Base-by-base conservation (phyloP, 2,113 vertebrate species). In the Callithrix jacchus region DNA sequence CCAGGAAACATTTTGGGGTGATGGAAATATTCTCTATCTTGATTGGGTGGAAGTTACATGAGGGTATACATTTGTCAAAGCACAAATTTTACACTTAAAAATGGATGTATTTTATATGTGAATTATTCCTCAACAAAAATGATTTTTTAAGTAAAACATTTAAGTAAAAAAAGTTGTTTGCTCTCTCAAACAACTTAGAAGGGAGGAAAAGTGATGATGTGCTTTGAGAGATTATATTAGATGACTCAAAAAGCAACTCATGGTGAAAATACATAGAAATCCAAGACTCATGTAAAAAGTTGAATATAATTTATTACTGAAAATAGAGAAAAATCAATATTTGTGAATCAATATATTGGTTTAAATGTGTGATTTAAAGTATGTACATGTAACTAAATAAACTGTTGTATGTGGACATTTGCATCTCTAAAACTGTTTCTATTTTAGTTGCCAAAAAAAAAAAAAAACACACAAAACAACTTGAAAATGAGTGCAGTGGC, bases 351-450 rank as follows among this genome's bases (percentile, higher is more conserved):
- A 85, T 68, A 91, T 54, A 64, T 64, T 30, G 61, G 13, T 64
- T 64, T 64, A 87, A 80, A 79, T 32, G 32, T 45, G 47, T 40
- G 70, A 71, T 27, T 84, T 85, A 66, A 64, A 86, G 66, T 86
- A 87, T 23, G 16, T 85, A 73, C 42, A 20, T 81, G 4, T 92
- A 92, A 91, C 76, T 89, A 64, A 96, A 77, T 76, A 68, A 91
- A 47, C 40, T 66, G 40, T 86, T 76, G 30, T 12, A 47, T 37
- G 12, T 94, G 91, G 58, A 82, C 68, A 93, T 94, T 42, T 93
- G 20, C 16, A 84, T 85, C 61, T 93, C 68, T 95, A 94, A 91
- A 91, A 94, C 83, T 40, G 37, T 93, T 95, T 93, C 30, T 37
- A 66, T 86, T 94, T 86, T 56, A 35, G 45, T 87, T 95, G 83